Base-by-base conservation (phyloP, 2,888 invertebrate genomes). In the Aquatica leii region DNA sequence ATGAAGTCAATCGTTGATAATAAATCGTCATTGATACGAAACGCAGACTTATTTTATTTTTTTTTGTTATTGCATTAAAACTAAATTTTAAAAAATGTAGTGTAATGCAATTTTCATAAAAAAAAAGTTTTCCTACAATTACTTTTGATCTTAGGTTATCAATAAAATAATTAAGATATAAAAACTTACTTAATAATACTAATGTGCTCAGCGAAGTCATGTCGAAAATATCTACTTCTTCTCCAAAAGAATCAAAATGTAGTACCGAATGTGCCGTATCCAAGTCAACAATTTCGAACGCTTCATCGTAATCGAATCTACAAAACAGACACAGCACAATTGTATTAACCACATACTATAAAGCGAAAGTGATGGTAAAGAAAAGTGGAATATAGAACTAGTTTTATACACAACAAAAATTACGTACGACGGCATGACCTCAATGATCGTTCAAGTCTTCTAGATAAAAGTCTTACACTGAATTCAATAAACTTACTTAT, bases 121-220 rank as follows among this genome's bases (percentile, higher is more conserved):
- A n/a, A n/a, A n/a, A n/a, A n/a, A n/a, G n/a, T n/a, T n/a, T n/a
- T n/a, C n/a, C n/a, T n/a, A n/a, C n/a, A n/a, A n/a, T n/a, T n/a
- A n/a, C n/a, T n/a, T n/a, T n/a, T n/a, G n/a, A n/a, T n/a, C n/a
- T n/a, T n/a, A n/a, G n/a, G n/a, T n/a, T n/a, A n/a, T n/a, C n/a
- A n/a, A n/a, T n/a, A n/a, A n/a, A n/a, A n/a, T n/a, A n/a, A n/a
- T n/a, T n/a, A 24, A 24, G 24, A 24, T 24, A 31, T 41, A 11
- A 24, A 17, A 50, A 74, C 76, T 74, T 73, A 78, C 80, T 77
- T 54, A 79, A 59, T 58, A 79, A 69, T 60, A 79, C 69, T 6
- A 78, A 68, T 0, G 74, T 73, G 21, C 76, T 74, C 15, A 80
- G 62, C 5, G 80, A 79, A 5, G 78, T 77, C 76, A 77, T 77